phyloP scores from a whole-genome alignment of 1,140 invertebrate genomes.

The Trachelipus rathkii region DNA sequence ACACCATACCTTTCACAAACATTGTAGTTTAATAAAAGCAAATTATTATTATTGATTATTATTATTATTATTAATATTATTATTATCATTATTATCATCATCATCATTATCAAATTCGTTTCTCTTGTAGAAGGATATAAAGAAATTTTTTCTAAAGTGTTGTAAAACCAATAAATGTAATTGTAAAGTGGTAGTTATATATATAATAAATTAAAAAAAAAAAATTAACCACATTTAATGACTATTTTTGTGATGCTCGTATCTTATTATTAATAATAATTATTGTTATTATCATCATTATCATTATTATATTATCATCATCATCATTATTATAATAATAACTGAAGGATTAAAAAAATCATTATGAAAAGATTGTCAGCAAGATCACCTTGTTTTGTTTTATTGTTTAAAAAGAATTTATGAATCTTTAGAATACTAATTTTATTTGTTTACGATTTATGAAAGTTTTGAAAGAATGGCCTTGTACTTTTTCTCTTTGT shows the following conservation, averaged over 20 bases:
- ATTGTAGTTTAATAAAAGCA: not conserved
- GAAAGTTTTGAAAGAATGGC: constrained; percentile 38
- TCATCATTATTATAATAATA: too few species aligned
- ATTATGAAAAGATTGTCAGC: constrained; percentile 29
- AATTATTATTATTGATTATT: not conserved
- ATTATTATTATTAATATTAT: too few species aligned
- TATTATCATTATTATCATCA: too few species aligned
- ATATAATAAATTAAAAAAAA: constrained; percentile 20
- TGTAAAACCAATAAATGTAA: constrained; percentile 44
- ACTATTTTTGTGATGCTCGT: constrained; percentile 44
- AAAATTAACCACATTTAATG: constrained; percentile 37
- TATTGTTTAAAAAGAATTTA: not conserved
- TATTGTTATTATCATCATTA: too few species aligned
- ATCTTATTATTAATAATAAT: constrained; percentile 22
- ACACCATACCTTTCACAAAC: constrained; percentile 44
- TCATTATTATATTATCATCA: too few species aligned
- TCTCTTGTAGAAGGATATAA: constrained; percentile 40
- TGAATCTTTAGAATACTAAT: constrained; percentile 34
- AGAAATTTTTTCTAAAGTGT: constrained; percentile 40
- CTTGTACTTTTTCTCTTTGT: constrained; percentile 44
- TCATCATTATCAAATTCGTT: not conserved
- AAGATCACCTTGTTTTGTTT: constrained; percentile 28
- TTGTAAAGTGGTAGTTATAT: constrained; percentile 42
- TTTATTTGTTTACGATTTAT: constrained; percentile 41
- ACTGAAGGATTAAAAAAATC: too few species aligned